Percentiles rank a stretch among this genome's conserved stretches.
These are phyloP conservation scores for Ciconia nigra DNA, from an alignment of 2,797 vertebrate species.

Conservation along the genomic window DNA sequence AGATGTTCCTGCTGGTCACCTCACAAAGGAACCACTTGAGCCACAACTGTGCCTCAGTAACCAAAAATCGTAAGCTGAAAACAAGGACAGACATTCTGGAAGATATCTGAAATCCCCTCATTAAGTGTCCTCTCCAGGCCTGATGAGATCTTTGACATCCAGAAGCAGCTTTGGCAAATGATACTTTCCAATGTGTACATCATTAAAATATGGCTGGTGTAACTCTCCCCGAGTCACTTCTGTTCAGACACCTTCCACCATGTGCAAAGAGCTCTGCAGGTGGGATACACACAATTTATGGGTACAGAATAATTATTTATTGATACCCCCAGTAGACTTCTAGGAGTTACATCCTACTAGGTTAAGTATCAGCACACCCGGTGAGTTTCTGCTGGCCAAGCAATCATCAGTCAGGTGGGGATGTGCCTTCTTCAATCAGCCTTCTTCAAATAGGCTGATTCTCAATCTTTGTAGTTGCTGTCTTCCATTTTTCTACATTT, in stretches of 20 bases:
- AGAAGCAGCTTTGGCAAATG: not conserved
- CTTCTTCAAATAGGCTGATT: not conserved
- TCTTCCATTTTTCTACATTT: not conserved
- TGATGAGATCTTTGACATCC: not conserved
- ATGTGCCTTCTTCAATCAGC: not conserved
- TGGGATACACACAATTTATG: not conserved
- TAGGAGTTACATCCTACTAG: not conserved
- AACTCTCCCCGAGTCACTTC: not conserved
- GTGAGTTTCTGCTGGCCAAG: not conserved
- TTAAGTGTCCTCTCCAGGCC: not conserved
- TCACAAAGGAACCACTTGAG: not conserved
- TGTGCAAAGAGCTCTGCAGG: not conserved
- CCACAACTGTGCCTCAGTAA: not conserved
- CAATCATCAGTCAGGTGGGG: not conserved
- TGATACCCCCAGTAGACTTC: not conserved
- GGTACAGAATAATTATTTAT: not conserved
- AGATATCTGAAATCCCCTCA: not conserved
- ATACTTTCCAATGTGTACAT: not conserved
- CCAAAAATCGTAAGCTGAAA: not conserved
- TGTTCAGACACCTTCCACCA: not conserved
- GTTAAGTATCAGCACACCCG: not conserved
- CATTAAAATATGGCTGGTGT: not conserved
- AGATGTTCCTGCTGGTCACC: not conserved
- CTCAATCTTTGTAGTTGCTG: not conserved
- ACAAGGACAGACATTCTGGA: not conserved